Conservation (phyloP, 1,140 invertebrate genomes). For the Apolygus lucorum region DNA sequence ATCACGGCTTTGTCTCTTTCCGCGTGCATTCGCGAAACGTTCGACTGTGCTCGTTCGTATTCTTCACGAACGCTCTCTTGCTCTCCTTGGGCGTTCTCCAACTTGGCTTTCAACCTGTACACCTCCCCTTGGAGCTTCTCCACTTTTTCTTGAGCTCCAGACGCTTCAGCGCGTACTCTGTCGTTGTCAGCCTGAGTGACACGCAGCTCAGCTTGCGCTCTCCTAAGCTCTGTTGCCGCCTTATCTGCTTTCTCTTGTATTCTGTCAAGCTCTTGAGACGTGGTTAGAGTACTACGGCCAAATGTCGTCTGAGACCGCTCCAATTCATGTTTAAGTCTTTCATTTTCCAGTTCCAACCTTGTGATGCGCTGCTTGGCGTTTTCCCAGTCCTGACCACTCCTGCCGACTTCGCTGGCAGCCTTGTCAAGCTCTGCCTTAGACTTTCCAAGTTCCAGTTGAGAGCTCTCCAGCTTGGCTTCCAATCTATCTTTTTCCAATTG, state of each 20-base stretch:
- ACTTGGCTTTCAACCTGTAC: constrained; percentile 81
- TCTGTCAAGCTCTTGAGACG: constrained; percentile 64
- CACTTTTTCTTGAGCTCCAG: constrained; percentile 79
- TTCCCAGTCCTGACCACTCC: constrained; percentile 81
- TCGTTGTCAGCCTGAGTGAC: constrained; percentile 81
- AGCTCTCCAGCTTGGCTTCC: constrained; percentile 82
- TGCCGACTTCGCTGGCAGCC: constrained; percentile 75
- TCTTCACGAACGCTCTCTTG: constrained; percentile 86
- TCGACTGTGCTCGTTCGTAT: constrained; percentile 66
- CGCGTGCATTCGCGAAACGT: constrained; percentile 68
- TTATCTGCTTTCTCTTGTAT: constrained; percentile 83
- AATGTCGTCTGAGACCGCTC: constrained; percentile 74
- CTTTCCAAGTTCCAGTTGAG: constrained; percentile 85
- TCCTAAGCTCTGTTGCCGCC: constrained; percentile 66
- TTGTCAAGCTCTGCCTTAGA: constrained; percentile 88
- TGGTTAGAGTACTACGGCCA: constrained; percentile 49
- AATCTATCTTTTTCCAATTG: constrained; percentile 80
- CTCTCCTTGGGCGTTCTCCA: constrained; percentile 90
- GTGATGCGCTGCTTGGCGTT: constrained; percentile 76
- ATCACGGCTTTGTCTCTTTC: constrained; percentile 76
- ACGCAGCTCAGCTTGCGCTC: constrained; percentile 69
- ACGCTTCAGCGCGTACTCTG: constrained; percentile 67
- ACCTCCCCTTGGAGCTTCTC: constrained; percentile 92
- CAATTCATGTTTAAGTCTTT: constrained; percentile 71
- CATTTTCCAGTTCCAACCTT: constrained; percentile 80